Conservation (phyloP, 2,797 vertebrate genomes). For the Sarcoramphus papa region DNA sequence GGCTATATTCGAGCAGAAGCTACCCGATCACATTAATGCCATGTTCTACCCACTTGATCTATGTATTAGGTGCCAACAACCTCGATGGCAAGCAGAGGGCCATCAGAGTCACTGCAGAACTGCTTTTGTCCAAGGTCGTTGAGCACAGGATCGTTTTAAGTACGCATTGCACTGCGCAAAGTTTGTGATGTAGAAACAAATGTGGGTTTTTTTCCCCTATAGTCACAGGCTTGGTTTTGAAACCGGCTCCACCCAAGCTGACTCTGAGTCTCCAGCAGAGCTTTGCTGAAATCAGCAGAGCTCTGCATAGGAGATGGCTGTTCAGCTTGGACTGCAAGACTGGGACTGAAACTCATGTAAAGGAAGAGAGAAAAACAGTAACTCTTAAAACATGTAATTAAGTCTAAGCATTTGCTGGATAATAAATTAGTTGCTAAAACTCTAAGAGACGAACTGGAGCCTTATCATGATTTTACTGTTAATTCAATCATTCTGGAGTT, state of each 20-base stretch:
- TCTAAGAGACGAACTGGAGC: background rate
- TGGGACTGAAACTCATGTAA: background rate
- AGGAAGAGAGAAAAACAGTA: background rate
- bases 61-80: background rate
- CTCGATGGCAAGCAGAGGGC: background rate
- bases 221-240: background rate
- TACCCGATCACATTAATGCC: background rate
- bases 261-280: background rate
- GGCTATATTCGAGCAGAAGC: background rate
- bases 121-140: background rate
- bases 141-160: background rate
- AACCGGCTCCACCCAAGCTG: background rate
- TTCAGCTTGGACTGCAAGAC: background rate
- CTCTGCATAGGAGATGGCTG: background rate
- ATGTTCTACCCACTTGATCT: background rate
- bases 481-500: slow-evolving; percentile 53
- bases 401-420: slow-evolving; percentile 8
- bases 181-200: background rate
- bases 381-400: background rate
- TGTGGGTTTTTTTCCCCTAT: background rate
- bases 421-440: slow-evolving; percentile 48
- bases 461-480: slow-evolving; percentile 45
- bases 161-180: background rate
- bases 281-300: background rate
- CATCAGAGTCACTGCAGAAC: background rate